Evolutionary conservation across 2,113 vertebrate species (phyloP).

Genomic region (Passer montanus): DNA sequence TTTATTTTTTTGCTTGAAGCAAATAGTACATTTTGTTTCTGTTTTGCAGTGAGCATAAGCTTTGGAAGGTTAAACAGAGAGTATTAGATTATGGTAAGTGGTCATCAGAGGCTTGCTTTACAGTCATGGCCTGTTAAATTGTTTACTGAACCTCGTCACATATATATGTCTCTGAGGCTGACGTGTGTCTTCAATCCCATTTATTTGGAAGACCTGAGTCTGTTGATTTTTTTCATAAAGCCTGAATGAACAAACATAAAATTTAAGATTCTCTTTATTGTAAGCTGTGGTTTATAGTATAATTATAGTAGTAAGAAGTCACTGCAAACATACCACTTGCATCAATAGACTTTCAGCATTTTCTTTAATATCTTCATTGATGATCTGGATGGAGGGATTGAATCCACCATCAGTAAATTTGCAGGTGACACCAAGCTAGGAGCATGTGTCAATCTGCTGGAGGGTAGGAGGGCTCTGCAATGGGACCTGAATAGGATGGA

Average conservation of each 20-base stretch:
- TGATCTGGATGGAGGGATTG: background rate
- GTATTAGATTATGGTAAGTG: conserved; percentile 30
- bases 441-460: background rate
- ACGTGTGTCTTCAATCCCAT: background rate
- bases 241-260: background rate
- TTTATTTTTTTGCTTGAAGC: conserved; percentile 19
- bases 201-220: background rate
- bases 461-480: background rate
- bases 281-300: background rate
- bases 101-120: conserved; percentile 15
- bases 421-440: background rate
- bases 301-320: background rate
- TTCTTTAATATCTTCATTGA: background rate
- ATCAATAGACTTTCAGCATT: background rate
- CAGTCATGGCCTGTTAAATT: background rate
- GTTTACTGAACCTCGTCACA: background rate
- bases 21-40: conserved; percentile 41
- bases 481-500: background rate
- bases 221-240: conserved; percentile 9
- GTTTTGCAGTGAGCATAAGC: conserved; percentile 12
- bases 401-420: background rate
- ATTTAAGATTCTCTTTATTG: background rate
- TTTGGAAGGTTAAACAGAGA: conserved; percentile 32
- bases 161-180: background rate
- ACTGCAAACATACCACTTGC: background rate